phyloP scores from a whole-genome alignment of 1,140 invertebrate genomes.

The silkworm (Bombyx mori) region DNA sequence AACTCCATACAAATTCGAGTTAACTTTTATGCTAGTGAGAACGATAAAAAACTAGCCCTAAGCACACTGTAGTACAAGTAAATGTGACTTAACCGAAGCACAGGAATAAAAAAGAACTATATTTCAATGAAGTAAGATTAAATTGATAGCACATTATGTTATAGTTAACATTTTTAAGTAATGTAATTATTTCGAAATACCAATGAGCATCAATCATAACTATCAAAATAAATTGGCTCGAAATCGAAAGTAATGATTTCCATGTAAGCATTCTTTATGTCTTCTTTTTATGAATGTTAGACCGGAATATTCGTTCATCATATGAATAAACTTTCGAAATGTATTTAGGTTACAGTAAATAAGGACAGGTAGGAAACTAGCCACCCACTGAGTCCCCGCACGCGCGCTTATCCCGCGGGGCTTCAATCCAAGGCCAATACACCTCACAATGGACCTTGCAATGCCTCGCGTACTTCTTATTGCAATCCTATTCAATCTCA shows the following conservation, averaged over 20 bases:
- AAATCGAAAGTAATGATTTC: conserved; percentile 1
- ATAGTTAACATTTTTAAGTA: too few species aligned
- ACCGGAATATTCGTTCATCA: conserved; percentile 1
- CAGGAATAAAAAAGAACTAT: too few species aligned
- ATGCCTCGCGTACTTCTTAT: conserved; percentile 49
- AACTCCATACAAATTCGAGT: too few species aligned
- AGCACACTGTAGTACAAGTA: too few species aligned
- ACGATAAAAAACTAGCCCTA: too few species aligned
- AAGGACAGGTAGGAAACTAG: conserved; percentile 22
- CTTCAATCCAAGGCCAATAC: conserved; percentile 45
- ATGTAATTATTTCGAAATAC: too few species aligned
- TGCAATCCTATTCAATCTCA: conserved; percentile 54
- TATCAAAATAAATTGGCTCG: too few species aligned
- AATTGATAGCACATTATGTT: too few species aligned
- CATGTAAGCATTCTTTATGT: neutral
- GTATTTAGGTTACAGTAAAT: conserved; percentile 4
- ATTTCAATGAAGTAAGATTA: too few species aligned
- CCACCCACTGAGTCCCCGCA: conserved; percentile 23
- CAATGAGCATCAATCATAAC: too few species aligned
- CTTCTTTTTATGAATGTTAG: neutral
- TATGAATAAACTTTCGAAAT: conserved; percentile 4
- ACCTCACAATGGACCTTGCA: conserved; percentile 45
- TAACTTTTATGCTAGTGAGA: too few species aligned
- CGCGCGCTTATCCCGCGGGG: conserved; percentile 30
- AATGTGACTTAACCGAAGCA: too few species aligned